phyloP scores from a whole-genome alignment of 2,797 vertebrate species.

The Petrocephalus sullivani region DNA sequence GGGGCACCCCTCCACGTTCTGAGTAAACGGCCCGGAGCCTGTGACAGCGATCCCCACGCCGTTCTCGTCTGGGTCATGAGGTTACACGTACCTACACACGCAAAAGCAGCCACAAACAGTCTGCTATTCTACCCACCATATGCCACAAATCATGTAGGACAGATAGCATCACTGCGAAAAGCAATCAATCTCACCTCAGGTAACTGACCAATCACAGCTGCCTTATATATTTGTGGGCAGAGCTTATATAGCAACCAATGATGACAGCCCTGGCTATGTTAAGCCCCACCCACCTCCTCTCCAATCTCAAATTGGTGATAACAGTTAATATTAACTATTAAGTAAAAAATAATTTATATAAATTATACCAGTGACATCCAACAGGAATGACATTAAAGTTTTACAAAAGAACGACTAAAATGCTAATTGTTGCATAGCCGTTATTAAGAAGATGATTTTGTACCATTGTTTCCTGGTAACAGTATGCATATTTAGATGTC shows the following conservation, averaged over 20 bases:
- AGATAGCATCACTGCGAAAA: neutral
- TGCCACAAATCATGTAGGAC: too few species aligned
- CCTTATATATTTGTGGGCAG: neutral
- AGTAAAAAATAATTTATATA: neutral
- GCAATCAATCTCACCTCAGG: neutral
- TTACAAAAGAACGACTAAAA: neutral
- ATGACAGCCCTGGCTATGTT: neutral
- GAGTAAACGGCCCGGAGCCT: neutral
- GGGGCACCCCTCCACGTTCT: neutral
- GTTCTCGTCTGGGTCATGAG: neutral
- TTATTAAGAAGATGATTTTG: neutral
- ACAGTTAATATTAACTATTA: neutral
- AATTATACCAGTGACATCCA: neutral
- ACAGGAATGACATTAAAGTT: neutral
- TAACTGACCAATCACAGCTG: neutral
- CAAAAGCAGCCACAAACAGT: neutral
- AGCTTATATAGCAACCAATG: neutral
- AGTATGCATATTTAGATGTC: neutral
- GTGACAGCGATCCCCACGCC: neutral
- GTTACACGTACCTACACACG: neutral
- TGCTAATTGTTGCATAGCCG: neutral
- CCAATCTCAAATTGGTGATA: neutral
- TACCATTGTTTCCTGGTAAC: neutral
- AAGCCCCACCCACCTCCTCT: neutral
- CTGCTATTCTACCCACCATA: neutral